These are phyloP conservation scores for Marmota flaviventris DNA, from an alignment of 2,113 vertebrate species.

Conservation along the genomic window DNA sequence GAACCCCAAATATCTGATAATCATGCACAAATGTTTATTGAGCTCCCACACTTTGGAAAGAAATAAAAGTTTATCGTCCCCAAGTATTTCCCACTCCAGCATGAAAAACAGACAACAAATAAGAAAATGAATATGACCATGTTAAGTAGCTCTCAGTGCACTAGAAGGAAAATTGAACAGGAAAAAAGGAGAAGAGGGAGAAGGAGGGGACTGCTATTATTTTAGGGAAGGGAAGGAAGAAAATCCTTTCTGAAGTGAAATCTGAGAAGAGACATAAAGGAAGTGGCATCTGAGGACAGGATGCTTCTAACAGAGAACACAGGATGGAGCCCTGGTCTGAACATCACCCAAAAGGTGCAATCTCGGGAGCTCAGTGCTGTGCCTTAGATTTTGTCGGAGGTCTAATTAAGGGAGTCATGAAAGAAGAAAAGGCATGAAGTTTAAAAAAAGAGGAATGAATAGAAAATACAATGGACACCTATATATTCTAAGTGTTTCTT, in stretches of 20 bases:
- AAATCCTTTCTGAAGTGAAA: background rate
- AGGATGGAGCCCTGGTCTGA: background rate
- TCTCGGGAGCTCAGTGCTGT: background rate
- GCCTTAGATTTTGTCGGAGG: background rate
- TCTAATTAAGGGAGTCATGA: background rate
- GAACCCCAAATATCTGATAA: background rate
- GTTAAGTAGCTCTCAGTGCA: background rate
- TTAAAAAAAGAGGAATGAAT: background rate
- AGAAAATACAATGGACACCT: background rate
- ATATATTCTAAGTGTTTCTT: background rate
- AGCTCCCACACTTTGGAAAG: conserved; percentile 9
- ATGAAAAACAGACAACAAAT: background rate
- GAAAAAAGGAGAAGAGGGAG: background rate
- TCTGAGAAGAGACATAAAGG: background rate
- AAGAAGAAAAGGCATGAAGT: background rate
- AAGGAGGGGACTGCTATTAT: background rate
- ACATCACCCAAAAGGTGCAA: background rate
- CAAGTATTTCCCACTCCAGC: conserved; percentile 32
- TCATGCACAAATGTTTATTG: background rate
- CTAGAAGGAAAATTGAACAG: background rate
- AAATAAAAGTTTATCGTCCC: conserved; percentile 24
- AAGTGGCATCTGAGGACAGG: background rate
- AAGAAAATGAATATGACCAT: background rate
- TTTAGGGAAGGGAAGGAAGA: background rate
- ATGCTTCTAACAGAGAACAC: background rate